Conservation (phyloP, 2,113 vertebrate genomes). For the Girardinichthys multiradiatus region DNA sequence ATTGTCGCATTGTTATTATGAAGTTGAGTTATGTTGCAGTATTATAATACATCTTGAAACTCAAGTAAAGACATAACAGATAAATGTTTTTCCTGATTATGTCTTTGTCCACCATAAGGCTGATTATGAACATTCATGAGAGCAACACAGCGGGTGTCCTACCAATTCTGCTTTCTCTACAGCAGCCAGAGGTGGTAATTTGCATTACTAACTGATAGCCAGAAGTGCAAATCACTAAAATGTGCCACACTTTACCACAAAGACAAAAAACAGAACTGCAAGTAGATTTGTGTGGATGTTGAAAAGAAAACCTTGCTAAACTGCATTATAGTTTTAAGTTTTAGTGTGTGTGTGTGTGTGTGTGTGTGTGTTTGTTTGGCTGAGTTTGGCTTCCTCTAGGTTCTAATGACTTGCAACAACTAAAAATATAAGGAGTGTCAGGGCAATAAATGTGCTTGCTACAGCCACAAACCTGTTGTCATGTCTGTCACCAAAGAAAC, state of each 20-base stretch:
- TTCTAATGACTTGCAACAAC: conserved; percentile 42
- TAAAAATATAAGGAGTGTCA: conserved; percentile 53
- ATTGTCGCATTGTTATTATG: neutral
- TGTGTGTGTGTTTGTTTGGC: conserved; percentile 5
- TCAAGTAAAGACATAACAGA: no score
- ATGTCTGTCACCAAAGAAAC: no score
- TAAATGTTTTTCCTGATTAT: neutral
- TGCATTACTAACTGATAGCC: neutral
- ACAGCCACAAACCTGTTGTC: no score
- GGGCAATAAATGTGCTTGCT: conserved; percentile 44
- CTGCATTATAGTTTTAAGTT: no score
- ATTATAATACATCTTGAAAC: neutral
- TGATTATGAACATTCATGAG: neutral
- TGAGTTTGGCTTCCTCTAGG: conserved; percentile 28
- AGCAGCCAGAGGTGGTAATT: neutral
- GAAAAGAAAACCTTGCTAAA: no score
- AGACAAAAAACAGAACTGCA: neutral
- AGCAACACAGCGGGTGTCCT: neutral
- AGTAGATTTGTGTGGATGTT: no score
- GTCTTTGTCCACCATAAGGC: neutral
- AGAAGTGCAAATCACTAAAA: neutral
- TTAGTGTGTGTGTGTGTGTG: conserved; percentile 4
- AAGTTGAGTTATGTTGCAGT: neutral
- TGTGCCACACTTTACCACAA: no score
- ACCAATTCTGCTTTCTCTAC: neutral